These are phyloP conservation scores for Pseudomyrmex pallidus DNA, from an alignment of 1,140 invertebrate genomes.

Conservation along the genomic window DNA sequence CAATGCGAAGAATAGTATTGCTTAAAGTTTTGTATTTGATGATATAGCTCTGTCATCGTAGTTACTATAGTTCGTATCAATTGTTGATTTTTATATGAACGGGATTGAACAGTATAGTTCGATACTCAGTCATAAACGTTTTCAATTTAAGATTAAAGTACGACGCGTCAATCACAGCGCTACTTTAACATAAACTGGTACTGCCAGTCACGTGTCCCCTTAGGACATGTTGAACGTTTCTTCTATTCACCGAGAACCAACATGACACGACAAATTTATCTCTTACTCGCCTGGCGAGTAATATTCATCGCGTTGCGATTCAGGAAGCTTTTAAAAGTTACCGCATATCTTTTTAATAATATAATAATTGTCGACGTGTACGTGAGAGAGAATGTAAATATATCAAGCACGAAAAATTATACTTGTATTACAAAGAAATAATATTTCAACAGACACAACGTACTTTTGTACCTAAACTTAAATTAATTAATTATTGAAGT, in stretches of 20 bases:
- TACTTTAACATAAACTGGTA: conserved; percentile 39
- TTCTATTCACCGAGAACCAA: conserved; percentile 43
- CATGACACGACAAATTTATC: conserved; percentile 53
- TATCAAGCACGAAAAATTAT: not conserved
- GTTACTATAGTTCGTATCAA: not conserved
- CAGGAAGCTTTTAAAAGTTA: conserved; percentile 52
- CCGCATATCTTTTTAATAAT: conserved; percentile 52
- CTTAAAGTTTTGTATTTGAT: not conserved
- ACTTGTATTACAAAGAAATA: not conserved
- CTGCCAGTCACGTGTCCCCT: conserved; percentile 49
- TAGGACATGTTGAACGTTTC: conserved; percentile 42
- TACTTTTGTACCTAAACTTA: not conserved
- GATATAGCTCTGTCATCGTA: conserved; percentile 13
- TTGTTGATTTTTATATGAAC: conserved; percentile 9
- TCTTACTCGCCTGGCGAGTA: conserved; percentile 31
- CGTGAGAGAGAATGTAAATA: not conserved
- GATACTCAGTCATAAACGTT: conserved; percentile 33
- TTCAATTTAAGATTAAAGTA: conserved; percentile 51
- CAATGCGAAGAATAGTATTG: conserved; percentile 3
- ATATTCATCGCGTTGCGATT: conserved; percentile 43
- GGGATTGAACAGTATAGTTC: conserved; percentile 26
- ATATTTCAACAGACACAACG: not conserved
- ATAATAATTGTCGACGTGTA: conserved; percentile 25
- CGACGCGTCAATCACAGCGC: conserved; percentile 52
- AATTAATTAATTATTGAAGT: conserved; percentile 22